Conservation (phyloP, 2,888 invertebrate species). For the Folsomia candida region DNA sequence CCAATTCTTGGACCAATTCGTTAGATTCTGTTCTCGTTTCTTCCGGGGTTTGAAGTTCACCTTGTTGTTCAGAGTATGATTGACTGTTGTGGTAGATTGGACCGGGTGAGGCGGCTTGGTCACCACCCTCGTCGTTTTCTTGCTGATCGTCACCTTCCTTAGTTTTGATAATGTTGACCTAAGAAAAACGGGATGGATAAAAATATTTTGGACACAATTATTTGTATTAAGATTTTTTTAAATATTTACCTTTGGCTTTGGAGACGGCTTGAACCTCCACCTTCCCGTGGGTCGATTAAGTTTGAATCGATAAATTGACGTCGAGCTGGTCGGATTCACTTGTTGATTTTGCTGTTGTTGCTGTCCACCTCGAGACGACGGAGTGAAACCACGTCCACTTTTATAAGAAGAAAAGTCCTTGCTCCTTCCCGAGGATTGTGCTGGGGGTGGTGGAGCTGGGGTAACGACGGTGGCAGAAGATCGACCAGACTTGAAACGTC, state of each 20-base stretch:
- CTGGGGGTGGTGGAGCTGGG: background rate
- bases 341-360: background rate
- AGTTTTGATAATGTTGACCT: constrained; percentile 57
- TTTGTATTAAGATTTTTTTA: background rate
- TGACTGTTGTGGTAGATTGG: constrained; percentile 33
- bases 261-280: constrained; percentile 87
- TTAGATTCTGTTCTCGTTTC: constrained; percentile 48
- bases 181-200: background rate
- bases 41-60: constrained; percentile 38
- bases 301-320: constrained; percentile 68
- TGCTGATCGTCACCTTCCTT: constrained; percentile 48
- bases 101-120: constrained; percentile 11
- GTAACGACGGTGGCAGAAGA: background rate
- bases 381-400: constrained; percentile 24
- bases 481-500: constrained; percentile 40
- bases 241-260: constrained; percentile 74
- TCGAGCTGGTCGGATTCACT: constrained; percentile 38
- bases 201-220: no score
- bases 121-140: constrained; percentile 22
- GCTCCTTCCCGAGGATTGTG: background rate
- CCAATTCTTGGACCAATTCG: constrained; percentile 42
- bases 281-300: constrained; percentile 77
- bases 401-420: constrained; percentile 21
- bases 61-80: constrained; percentile 27
- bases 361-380: background rate